These are phyloP conservation scores for Luidia sarsii DNA, from an alignment of 53 echinoderm and acorn worm genomes.

Conservation along the genomic window DNA sequence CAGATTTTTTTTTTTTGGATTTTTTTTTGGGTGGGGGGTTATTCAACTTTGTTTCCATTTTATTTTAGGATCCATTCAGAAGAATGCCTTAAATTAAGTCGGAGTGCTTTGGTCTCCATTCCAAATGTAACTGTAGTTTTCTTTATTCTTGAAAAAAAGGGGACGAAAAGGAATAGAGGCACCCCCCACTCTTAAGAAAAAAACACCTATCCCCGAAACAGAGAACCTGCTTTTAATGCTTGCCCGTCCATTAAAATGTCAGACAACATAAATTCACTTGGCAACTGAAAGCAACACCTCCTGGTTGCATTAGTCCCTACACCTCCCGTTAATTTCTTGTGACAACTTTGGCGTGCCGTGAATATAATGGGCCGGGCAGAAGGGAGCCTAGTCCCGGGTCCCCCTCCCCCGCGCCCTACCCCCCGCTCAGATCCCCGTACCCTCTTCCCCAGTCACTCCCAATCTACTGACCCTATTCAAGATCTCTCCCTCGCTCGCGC, in stretches of 20 bases:
- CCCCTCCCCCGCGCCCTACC: neutral
- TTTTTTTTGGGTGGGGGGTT: no score
- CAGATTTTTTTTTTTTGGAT: no score
- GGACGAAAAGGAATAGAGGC: no score
- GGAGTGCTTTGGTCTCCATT: no score
- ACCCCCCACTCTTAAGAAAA: no score
- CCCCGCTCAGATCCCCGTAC: neutral
- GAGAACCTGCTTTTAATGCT: neutral
- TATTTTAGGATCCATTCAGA: no score
- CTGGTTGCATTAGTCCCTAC: slow-evolving; percentile 24
- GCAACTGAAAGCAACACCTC: slow-evolving; percentile 10
- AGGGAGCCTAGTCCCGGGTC: neutral
- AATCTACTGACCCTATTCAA: neutral
- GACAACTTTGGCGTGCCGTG: slow-evolving; percentile 55
- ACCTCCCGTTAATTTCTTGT: slow-evolving; percentile 54
- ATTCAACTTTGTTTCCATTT: no score
- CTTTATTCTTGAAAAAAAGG: no score
- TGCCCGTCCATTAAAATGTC: slow-evolving; percentile 46
- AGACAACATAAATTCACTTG: slow-evolving; percentile 44
- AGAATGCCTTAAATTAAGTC: no score
- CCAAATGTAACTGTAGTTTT: no score
- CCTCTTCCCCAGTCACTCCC: slow-evolving; percentile 19
- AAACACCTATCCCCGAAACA: no score
- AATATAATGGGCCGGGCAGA: slow-evolving; percentile 12
- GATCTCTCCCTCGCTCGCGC: slow-evolving; percentile 8